phyloP scores from a whole-genome alignment of 1,140 invertebrate genomes.

The Catajapyx aquilonaris region DNA sequence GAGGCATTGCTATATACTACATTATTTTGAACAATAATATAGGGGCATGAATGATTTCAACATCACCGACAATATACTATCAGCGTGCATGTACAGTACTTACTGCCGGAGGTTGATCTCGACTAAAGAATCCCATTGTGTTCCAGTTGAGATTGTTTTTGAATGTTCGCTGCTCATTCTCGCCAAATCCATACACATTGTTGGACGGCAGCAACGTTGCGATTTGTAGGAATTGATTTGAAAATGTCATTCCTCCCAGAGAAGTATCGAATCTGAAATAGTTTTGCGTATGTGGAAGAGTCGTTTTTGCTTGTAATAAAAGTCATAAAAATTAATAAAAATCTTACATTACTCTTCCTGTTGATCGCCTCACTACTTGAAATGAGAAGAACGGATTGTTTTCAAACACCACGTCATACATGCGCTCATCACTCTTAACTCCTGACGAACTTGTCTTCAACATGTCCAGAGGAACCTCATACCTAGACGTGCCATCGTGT shows the following conservation, averaged over 20 bases:
- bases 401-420: not conserved
- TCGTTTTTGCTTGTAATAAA: not conserved
- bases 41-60: constrained; percentile 5
- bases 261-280: not conserved
- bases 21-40: not conserved
- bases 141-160: constrained; percentile 15
- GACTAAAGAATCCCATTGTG: not conserved
- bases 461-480: too few relatives aligned
- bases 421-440: too few relatives aligned
- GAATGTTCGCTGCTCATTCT: constrained; percentile 16
- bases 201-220: constrained; percentile 21
- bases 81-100: constrained; percentile 15
- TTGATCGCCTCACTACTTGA: not conserved
- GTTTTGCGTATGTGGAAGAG: not conserved
- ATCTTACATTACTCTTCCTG: not conserved
- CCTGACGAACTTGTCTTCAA: too few relatives aligned
- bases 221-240: constrained; percentile 28
- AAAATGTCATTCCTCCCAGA: constrained; percentile 7
- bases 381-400: not conserved
- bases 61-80: constrained; percentile 20
- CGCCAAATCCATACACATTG: constrained; percentile 31
- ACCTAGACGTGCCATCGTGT: too few relatives aligned
- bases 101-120: not conserved
- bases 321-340: not conserved
- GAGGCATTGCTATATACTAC: not conserved